phyloP scores from a whole-genome alignment of 2,113 vertebrate species.

The Talpa occidentalis region DNA sequence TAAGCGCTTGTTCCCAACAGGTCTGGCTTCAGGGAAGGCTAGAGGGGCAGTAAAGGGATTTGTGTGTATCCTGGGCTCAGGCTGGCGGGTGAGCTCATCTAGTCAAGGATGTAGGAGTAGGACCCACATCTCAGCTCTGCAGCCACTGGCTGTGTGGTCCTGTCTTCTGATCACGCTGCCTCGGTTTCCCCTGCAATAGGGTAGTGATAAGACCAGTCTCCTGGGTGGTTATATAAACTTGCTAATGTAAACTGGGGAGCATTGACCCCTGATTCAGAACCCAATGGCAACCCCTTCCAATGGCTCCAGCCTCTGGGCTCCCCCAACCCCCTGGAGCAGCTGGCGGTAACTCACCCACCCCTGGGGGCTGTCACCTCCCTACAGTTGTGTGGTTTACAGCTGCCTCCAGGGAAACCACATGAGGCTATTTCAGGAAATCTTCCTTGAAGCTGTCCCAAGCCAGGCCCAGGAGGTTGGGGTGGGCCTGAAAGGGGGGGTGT shows the following conservation, averaged over 20 bases:
- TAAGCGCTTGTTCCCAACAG: rapidly evolving
- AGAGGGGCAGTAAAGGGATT: neutral
- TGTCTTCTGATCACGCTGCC: neutral
- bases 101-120: too few species aligned
- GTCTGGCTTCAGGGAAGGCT: rapidly evolving
- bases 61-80: rapidly evolving
- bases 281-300: neutral
- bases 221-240: neutral
- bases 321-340: neutral
- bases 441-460: rapidly evolving
- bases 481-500: neutral
- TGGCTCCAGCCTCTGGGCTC: neutral
- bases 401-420: neutral
- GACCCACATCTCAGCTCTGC: neutral
- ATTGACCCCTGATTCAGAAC: too few species aligned
- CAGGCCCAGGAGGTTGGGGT: neutral
- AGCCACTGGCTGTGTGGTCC: too few species aligned
- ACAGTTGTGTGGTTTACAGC: too few species aligned
- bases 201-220: neutral
- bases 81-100: neutral
- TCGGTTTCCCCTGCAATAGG: neutral
- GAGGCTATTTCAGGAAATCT: neutral
- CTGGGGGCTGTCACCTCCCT: rapidly evolving
- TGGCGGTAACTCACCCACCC: neutral
- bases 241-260: too few species aligned